Conservation (phyloP, 2,888 invertebrate species). For the Lacanobia oleracea region DNA sequence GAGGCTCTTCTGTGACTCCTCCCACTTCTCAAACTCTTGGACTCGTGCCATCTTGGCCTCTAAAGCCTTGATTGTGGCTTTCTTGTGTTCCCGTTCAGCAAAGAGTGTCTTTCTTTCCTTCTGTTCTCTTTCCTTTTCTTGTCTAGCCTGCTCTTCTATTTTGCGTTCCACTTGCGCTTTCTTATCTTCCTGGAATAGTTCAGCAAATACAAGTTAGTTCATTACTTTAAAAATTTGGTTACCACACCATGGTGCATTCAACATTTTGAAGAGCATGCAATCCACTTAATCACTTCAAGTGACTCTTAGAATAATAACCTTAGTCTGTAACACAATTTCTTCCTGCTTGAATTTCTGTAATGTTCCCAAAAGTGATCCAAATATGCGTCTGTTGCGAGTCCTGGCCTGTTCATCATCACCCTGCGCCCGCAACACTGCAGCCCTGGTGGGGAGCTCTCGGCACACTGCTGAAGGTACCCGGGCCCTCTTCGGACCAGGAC, state of each 20-base stretch:
- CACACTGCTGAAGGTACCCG: conserved; percentile 93
- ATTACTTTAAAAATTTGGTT: neutral
- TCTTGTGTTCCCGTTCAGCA: conserved; percentile 95
- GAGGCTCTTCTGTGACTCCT: conserved; percentile 93
- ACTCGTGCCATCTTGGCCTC: conserved; percentile 97
- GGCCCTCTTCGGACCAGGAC: conserved; percentile 78
- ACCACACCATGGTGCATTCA: neutral
- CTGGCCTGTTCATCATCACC: conserved; percentile 95
- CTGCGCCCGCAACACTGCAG: conserved; percentile 92
- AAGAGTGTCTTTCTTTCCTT: conserved; percentile 96
- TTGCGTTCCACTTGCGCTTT: conserved; percentile 96
- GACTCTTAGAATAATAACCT: conserved; percentile 79
- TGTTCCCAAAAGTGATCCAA: conserved; percentile 98
- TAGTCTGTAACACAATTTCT: conserved; percentile 96
- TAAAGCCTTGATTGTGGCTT: conserved; percentile 96
- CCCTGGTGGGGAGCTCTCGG: conserved; percentile 95
- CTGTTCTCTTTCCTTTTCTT: conserved; percentile 95
- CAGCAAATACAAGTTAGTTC: neutral
- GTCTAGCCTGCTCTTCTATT: conserved; percentile 97
- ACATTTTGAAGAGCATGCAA: neutral
- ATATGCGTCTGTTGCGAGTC: conserved; percentile 97
- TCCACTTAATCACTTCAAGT: neutral
- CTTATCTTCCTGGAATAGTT: conserved; percentile 83
- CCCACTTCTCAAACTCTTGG: conserved; percentile 97
- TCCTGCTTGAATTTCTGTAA: conserved; percentile 98